Base-by-base conservation (phyloP, 2,888 invertebrate genomes). In the Agrilus cyanescens region DNA sequence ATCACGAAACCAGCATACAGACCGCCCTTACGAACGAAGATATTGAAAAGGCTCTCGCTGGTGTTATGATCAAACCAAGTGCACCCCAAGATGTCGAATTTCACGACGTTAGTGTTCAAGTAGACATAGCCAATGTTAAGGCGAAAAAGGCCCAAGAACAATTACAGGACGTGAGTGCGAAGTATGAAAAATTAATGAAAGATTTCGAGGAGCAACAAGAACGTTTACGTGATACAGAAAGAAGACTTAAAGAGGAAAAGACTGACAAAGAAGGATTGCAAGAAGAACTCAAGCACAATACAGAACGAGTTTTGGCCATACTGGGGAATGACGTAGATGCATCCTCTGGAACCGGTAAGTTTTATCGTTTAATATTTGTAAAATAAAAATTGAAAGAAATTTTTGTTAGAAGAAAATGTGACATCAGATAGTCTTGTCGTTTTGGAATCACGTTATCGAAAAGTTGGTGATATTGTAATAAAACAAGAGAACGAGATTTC, bases 401-500 rank as follows among this genome's bases (percentile, higher is more conserved):
- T 45, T 43, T 45, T 54, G 52, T 14, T 48, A 61, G 60, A 56
- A 40, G 54, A 58, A 43, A 53, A 52, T 46, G 47, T 49, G 41
- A 57, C 60, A 45, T 60, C 58, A 47, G 85, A 85, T 41, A 85
- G 85, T 55, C 71, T 87, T 40, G 70, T 83, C 15, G 82, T 85
- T 47, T 62, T 87, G 41, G 87, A 87, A 57, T 78, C 78, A 12
- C 82, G 85, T 56, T 73, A 85, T 46, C 78, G 82, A 52, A 73
- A 84, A 39, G 82, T 85, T 3, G 79, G 83, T 15, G 79, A 83
- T 59, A 75, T 85, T 44, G 76, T 87, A 3, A 73, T 80, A 39
- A 74, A 78, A 55, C 86, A 87, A 47, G 84, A 86, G 53, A 70
- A 78, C 29, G 85, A 88, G 67, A 82, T 87, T 39, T 78, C 80